Evolutionary conservation across 1,140 invertebrate genomes (phyloP).

Genomic region (Cydia strobilella): DNA sequence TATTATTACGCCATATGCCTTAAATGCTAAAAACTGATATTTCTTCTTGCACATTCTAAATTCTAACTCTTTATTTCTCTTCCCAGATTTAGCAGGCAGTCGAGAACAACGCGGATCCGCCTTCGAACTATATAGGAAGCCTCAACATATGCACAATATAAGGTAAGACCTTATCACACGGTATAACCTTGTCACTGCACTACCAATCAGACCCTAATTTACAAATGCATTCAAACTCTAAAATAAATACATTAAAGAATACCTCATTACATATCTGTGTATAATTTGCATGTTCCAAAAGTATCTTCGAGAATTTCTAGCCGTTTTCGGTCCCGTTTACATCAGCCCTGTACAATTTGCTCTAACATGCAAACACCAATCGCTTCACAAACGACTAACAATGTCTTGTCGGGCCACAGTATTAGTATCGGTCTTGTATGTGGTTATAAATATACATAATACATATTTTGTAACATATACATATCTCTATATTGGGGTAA

Average conservation of each 20-base stretch:
- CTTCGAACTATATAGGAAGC: conserved; percentile 96
- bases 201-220: conserved; percentile 18
- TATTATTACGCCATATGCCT: neutral
- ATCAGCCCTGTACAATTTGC: conserved; percentile 74
- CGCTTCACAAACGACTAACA: conserved; percentile 81
- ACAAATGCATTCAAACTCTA: conserved; percentile 19
- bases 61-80: neutral
- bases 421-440: conserved; percentile 76
- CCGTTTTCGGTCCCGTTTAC: conserved; percentile 33
- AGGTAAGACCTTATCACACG: conserved; percentile 80
- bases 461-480: conserved; percentile 74
- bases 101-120: conserved; percentile 96
- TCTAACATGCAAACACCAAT: conserved; percentile 82
- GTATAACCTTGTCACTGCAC: conserved; percentile 4
- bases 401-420: conserved; percentile 73
- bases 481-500: conserved; percentile 61
- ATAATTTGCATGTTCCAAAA: conserved; percentile 58
- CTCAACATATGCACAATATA: conserved; percentile 88
- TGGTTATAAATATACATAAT: conserved; percentile 66
- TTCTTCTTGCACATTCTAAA: neutral
- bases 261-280: conserved; percentile 27
- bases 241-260: conserved; percentile 21
- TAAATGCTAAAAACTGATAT: neutral
- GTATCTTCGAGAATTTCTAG: conserved; percentile 33
- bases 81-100: conserved; percentile 88